phyloP scores from a whole-genome alignment of 2,888 invertebrate species.

The Ectemnius lituratus region DNA sequence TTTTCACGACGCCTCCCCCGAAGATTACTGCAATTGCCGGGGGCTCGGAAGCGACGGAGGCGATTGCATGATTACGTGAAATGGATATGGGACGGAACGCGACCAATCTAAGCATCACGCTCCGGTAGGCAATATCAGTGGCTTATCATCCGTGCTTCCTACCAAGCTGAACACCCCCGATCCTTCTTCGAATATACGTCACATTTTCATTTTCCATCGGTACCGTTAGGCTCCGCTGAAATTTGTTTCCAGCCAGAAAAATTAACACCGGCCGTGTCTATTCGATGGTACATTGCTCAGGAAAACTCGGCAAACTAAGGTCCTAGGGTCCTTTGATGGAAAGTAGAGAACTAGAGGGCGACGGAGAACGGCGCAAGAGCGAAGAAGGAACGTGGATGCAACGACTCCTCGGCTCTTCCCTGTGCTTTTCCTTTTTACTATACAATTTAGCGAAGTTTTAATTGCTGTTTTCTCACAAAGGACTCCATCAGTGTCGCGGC shows the following conservation, averaged over 20 bases:
- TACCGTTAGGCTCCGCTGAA: slow-evolving; percentile 27
- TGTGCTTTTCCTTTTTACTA: background rate
- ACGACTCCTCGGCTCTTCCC: background rate
- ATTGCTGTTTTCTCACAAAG: slow-evolving; percentile 17
- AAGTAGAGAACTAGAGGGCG: too few relatives aligned
- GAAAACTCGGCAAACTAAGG: background rate
- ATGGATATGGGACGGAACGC: slow-evolving; percentile 67
- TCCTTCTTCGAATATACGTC: slow-evolving; percentile 30
- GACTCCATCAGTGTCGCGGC: slow-evolving; percentile 10
- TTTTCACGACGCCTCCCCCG: slow-evolving; percentile 40
- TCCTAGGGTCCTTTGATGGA: too few relatives aligned
- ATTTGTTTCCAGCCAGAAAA: background rate
- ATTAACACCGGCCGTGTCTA: too few relatives aligned
- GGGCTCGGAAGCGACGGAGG: slow-evolving; percentile 11
- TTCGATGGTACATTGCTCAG: slow-evolving; percentile 3
- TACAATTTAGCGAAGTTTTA: slow-evolving; percentile 25
- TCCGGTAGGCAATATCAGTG: slow-evolving; percentile 71
- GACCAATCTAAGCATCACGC: slow-evolving; percentile 71
- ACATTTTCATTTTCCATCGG: slow-evolving; percentile 26
- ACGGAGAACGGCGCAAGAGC: too few relatives aligned
- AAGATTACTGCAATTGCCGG: slow-evolving; percentile 59
- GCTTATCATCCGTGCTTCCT: slow-evolving; percentile 68
- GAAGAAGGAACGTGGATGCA: background rate
- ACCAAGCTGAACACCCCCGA: slow-evolving; percentile 23
- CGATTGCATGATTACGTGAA: slow-evolving; percentile 65